Percentiles rank a stretch among this genome's conserved stretches.
Evolutionary conservation across 2,797 vertebrate genomes (phyloP).

Genomic region (Hemibagrus guttatus): DNA sequence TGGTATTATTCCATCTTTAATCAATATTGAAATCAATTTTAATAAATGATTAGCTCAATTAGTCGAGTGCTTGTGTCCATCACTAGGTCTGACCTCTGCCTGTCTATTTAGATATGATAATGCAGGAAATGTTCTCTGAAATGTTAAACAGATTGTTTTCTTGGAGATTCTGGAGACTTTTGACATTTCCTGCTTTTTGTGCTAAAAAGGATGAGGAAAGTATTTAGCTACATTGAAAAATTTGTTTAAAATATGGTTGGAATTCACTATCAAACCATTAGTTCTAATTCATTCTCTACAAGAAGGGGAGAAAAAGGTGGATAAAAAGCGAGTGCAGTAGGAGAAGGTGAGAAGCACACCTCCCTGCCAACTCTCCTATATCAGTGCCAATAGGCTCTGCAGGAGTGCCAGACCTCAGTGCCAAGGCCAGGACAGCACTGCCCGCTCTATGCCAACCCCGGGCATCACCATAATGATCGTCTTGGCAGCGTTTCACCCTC

Average conservation of each 20-base stretch:
- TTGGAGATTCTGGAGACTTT: too few relatives aligned
- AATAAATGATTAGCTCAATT: not conserved
- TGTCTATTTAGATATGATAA: not conserved
- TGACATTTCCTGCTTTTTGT: not conserved
- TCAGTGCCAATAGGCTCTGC: slow-evolving; percentile 31
- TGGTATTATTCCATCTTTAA: not conserved
- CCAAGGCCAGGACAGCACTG: slow-evolving; percentile 26
- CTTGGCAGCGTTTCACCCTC: slow-evolving; percentile 26
- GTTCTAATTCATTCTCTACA: not conserved
- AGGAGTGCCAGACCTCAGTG: slow-evolving; percentile 27
- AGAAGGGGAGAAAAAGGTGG: not conserved
- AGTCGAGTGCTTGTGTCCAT: not conserved
- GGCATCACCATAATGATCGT: slow-evolving; percentile 13
- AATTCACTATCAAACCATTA: not conserved
- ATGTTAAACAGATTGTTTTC: not conserved
- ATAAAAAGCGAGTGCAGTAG: slow-evolving; percentile 11
- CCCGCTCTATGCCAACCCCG: slow-evolving; percentile 12
- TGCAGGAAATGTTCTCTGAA: not conserved
- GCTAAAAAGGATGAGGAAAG: not conserved
- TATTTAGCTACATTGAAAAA: not conserved
- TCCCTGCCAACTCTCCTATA: slow-evolving; percentile 19
- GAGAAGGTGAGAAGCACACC: slow-evolving; percentile 26
- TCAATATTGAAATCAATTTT: not conserved
- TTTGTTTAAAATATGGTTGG: not conserved
- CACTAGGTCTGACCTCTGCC: not conserved